Base-by-base conservation (phyloP, 2,888 invertebrate genomes). In the Drosophila nigricruria region DNA sequence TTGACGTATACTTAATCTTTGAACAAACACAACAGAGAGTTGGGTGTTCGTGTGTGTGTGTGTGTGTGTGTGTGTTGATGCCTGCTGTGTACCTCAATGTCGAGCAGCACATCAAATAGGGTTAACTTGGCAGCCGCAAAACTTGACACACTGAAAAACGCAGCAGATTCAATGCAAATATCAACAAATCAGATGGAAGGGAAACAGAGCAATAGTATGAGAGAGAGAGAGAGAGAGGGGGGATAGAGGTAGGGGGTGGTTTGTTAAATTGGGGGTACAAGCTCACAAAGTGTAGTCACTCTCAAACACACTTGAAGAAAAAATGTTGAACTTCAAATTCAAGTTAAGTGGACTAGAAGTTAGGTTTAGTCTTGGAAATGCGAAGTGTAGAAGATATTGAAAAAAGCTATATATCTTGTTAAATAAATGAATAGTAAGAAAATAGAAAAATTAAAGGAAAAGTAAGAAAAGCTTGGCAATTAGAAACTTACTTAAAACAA, bases 1-100 rank as follows among this genome's bases (percentile, higher is more conserved):
- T 88, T 88, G 84, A 85, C 88, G 88, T 88, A 88, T 81, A 84
- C 84, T 84, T 84, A 85, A 85, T 88, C 84, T 82, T 76, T 60
- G 42, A 45, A 49, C 63, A 68, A 64, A 61, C 60, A 69, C 42
- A 62, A 20, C 40, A 49, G 16, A 14, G 30, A 12, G 30, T 6
- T 23, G 23, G 9, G 23, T 52, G 52, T 25, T 38, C 27, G 20
- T 25, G 52, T 23, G 34, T 30, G 45, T 40, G 43, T 42, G 50
- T 40, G 32, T 34, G 50, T 50, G 43, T 20, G 27, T 45, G 30
- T 36, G 8, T 30, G 32, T 0, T 50, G 50, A 9, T 23, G 34
- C 34, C 20, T 43, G 59, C 40, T 67, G 47, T 77, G 66, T 64
- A 56, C 65, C 66, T 70, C 69, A 73, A 78, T 80, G 80, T 80